These are phyloP conservation scores for Diabrotica balteata DNA, from an alignment of 2,888 invertebrate species.

Conservation along the genomic window DNA sequence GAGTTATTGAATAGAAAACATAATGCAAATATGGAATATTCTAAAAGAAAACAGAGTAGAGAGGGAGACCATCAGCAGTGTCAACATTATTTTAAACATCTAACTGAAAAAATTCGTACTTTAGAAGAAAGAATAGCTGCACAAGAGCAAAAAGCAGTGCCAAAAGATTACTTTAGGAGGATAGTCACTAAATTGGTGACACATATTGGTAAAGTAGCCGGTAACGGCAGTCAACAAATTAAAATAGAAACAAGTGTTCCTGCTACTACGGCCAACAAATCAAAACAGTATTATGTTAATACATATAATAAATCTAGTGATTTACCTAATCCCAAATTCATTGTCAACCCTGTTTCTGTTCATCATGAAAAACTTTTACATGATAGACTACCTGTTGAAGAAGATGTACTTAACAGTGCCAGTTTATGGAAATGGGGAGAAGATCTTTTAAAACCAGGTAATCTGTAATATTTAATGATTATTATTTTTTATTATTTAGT, in stretches of 20 bases:
- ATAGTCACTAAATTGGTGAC: slow-evolving; percentile 55
- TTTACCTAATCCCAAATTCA: slow-evolving; percentile 10
- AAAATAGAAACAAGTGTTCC: slow-evolving; percentile 11
- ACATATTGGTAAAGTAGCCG: slow-evolving; percentile 32
- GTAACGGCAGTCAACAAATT: slow-evolving; percentile 23
- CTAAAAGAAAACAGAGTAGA: slow-evolving; percentile 17
- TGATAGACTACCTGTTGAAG: background rate
- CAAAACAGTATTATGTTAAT: background rate
- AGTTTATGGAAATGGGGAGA: slow-evolving; percentile 54
- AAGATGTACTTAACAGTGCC: background rate
- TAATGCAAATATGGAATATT: slow-evolving; percentile 8
- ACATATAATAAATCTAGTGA: slow-evolving; percentile 9
- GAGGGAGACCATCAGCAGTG: slow-evolving; percentile 38
- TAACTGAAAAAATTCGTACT: slow-evolving; percentile 47
- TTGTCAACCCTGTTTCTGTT: slow-evolving; percentile 19
- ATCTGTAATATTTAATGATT: no score
- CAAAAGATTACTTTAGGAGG: slow-evolving; percentile 56
- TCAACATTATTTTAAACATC: slow-evolving; percentile 42
- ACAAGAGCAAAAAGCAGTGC: slow-evolving; percentile 56
- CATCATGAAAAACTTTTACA: slow-evolving; percentile 11
- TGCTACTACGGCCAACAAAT: background rate
- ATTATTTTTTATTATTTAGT: no score
- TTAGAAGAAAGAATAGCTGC: slow-evolving; percentile 52
- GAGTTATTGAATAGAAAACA: slow-evolving; percentile 19
- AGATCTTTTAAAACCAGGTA: slow-evolving; percentile 52